These are phyloP conservation scores for Gobio gobio DNA, from an alignment of 2,113 vertebrate genomes.

Conservation along the genomic window DNA sequence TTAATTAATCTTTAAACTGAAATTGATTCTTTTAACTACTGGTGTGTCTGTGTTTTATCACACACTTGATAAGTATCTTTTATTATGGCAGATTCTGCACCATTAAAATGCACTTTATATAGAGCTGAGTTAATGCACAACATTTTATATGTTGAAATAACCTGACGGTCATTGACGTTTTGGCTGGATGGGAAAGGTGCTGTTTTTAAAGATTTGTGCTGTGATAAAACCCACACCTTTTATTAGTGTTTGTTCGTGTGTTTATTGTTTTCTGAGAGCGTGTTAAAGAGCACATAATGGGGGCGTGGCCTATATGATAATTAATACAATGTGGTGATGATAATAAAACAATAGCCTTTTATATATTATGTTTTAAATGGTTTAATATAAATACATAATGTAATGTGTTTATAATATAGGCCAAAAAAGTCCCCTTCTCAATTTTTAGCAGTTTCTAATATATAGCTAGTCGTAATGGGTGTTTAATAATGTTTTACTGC, in stretches of 20 bases:
- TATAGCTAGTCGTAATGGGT: neutral
- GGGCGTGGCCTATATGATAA: constrained; percentile 8
- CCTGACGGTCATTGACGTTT: constrained; percentile 72
- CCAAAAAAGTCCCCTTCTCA: neutral
- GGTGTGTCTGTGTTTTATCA: neutral
- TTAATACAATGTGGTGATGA: neutral
- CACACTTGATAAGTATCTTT: neutral
- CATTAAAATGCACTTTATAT: constrained; percentile 32
- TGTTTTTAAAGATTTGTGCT: constrained; percentile 23
- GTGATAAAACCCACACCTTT: neutral
- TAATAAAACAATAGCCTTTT: no score
- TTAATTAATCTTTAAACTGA: neutral
- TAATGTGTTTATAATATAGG: no score
- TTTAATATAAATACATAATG: no score
- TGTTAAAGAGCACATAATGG: constrained; percentile 2
- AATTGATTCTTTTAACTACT: neutral
- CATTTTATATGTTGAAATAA: constrained; percentile 59
- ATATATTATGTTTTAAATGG: no score
- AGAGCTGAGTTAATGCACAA: constrained; percentile 34
- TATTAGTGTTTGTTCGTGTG: neutral
- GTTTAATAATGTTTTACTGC: neutral
- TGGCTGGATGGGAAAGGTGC: constrained; percentile 57
- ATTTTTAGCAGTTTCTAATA: neutral
- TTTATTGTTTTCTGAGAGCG: neutral
- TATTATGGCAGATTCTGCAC: neutral